These are phyloP conservation scores for Beris chalybata DNA, from an alignment of 2,888 invertebrate species.

Conservation along the genomic window DNA sequence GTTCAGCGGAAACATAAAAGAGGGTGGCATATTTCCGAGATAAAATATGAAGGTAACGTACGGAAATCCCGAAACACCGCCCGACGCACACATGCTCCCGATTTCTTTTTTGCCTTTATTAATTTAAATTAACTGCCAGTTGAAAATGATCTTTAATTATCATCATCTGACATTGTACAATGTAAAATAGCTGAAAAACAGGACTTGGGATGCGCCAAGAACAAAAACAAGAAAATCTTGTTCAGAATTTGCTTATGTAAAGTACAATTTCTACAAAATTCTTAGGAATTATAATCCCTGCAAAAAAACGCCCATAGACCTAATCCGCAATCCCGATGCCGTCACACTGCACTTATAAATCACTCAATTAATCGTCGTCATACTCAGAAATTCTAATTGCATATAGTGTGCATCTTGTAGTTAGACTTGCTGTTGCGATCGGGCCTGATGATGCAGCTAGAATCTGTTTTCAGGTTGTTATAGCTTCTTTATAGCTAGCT, in stretches of 20 bases:
- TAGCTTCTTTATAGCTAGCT: background rate
- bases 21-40: slow-evolving; percentile 8
- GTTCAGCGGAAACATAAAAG: slow-evolving; percentile 16
- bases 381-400: slow-evolving; percentile 41
- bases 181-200: slow-evolving; percentile 26
- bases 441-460: no score
- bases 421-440: background rate
- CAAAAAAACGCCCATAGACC: background rate
- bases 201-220: background rate
- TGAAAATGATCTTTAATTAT: slow-evolving; percentile 41
- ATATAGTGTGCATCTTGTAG: slow-evolving; percentile 9
- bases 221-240: slow-evolving; percentile 11
- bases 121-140: slow-evolving; percentile 43
- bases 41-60: slow-evolving; percentile 35
- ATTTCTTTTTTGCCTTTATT: slow-evolving; percentile 39
- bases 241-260: slow-evolving; percentile 7
- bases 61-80: slow-evolving; percentile 33
- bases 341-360: slow-evolving; percentile 38
- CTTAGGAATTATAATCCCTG: slow-evolving; percentile 17
- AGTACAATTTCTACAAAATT: slow-evolving; percentile 25
- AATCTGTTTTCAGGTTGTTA: no score
- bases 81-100: slow-evolving; percentile 3
- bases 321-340: slow-evolving; percentile 31
- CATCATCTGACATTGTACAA: slow-evolving; percentile 35
- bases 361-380: slow-evolving; percentile 43